Base-by-base conservation (phyloP, 2,797 vertebrate species). In the Nothura maculosa region DNA sequence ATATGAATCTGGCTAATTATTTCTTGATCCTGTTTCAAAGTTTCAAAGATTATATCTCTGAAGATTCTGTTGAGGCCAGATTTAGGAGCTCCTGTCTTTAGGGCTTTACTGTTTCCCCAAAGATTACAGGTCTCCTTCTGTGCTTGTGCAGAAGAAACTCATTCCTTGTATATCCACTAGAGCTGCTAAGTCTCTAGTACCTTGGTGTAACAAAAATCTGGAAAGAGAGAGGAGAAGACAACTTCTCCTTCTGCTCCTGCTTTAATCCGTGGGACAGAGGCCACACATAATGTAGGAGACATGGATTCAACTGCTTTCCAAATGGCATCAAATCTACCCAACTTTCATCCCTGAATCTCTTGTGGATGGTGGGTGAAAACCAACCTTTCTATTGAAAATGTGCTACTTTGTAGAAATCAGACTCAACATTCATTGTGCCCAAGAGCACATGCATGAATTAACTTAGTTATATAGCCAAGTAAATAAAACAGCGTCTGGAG, bases 161-260 rank as follows among this genome's bases (percentile, higher is more conserved):
- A 34, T 70, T 82, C 68, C 68, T 80, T 64, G 81, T 67, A 81
- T 1, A 6, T 34, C 22, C 0, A 1, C 27, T 0, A 1, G 66
- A 89, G 52, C 34, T 67, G 27, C 81, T 76, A 57, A 12, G 1
- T 80, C 93, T 43, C 57, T 62, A 74, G 75, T 79, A 48, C 36
- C 40, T 66, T 68, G 68, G 57, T 68, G 74, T 54, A 22, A 6
- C 17, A 27, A 2, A 4, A 28, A 80, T 69, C 27, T 68, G 74
- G 30, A 40, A 79, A 70, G 72, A 45, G 67, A 38, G 36, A 40
- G 28, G 34, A 52, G 67, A 40, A 54, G 27, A 50, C 6, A 22
- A 30, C 27, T 54, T 40, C 16, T 32, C 43, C 43, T 34, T 27
- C n/a, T 21, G 28, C 25, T 47, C 43, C 28, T 38, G 34, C 48